A percentile compares a stretch with the other conserved stretches of the same genome.
phyloP scores from a whole-genome alignment of 2,113 vertebrate genomes.

The Poeciliopsis retropinna region DNA sequence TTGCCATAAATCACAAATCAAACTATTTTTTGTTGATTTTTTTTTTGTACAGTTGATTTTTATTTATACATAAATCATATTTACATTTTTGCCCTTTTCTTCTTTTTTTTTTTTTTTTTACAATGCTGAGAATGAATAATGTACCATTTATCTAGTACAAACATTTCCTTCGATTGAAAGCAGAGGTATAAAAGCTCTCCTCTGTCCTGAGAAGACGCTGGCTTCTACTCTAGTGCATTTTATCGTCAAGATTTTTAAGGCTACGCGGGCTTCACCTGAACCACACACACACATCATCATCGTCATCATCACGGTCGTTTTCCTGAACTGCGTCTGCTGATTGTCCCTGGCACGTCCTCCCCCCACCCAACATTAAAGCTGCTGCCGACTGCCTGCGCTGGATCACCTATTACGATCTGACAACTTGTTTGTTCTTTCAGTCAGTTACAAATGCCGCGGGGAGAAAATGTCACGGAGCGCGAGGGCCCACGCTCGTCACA shows the following conservation, averaged over 20 bases:
- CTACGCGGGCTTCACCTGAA: conserved; percentile 66
- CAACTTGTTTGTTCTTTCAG: conserved; percentile 65
- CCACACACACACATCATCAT: conserved; percentile 45
- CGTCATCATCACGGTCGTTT: conserved; percentile 10
- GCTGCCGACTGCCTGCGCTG: conserved; percentile 43
- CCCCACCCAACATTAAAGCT: conserved; percentile 54
- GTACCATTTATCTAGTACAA: conserved; percentile 64
- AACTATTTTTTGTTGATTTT: conserved; percentile 28
- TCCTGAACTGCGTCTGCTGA: conserved; percentile 51
- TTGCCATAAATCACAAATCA: conserved; percentile 72
- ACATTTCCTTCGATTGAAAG: conserved; percentile 63
- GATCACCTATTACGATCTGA: conserved; percentile 67
- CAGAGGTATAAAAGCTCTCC: conserved; percentile 79
- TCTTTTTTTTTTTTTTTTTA: conserved; percentile 32
- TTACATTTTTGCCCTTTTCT: conserved; percentile 80
- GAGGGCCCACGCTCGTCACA: conserved; percentile 59
- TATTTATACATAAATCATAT: conserved; percentile 90
- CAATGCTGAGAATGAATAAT: conserved; percentile 66
- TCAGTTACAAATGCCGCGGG: conserved; percentile 57
- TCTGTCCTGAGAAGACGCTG: conserved; percentile 75
- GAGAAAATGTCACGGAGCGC: conserved; percentile 51
- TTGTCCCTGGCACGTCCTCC: conserved; percentile 57
- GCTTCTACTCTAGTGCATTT: conserved; percentile 83
- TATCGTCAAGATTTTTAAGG: conserved; percentile 75
- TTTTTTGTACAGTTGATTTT: conserved; percentile 84